Evolutionary conservation across 2,797 vertebrate genomes (phyloP).

Genomic region (Argyrosomus regius): DNA sequence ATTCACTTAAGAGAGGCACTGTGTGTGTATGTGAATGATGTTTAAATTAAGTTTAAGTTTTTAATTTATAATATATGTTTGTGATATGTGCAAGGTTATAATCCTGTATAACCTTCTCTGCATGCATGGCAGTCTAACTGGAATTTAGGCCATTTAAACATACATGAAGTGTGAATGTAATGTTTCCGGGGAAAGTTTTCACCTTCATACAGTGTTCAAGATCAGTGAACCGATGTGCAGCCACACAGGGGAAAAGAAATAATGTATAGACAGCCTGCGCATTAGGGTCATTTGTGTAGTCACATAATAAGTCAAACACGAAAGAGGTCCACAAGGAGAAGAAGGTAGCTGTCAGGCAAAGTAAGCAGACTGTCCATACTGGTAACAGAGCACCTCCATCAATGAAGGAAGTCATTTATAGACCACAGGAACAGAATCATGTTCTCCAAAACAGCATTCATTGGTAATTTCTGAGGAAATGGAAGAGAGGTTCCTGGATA

Average conservation of each 20-base stretch:
- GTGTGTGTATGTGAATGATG: too few species aligned
- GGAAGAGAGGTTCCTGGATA: neutral
- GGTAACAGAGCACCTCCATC: conserved; percentile 52
- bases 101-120: neutral
- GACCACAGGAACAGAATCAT: conserved; percentile 20
- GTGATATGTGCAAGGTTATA: neutral
- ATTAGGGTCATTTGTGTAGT: conserved; percentile 23
- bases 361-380: conserved; percentile 15
- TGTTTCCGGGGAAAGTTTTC: neutral
- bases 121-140: neutral
- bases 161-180: neutral
- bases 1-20: too few species aligned
- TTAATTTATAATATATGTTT: too few species aligned
- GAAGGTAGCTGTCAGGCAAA: conserved; percentile 37
- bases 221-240: conserved; percentile 1
- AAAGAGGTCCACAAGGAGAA: conserved; percentile 30
- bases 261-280: conserved; percentile 20
- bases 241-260: conserved; percentile 13
- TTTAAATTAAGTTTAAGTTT: too few species aligned
- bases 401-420: conserved; percentile 55
- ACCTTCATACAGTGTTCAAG: neutral
- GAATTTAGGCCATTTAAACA: neutral
- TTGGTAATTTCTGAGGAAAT: neutral
- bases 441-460: conserved; percentile 6
- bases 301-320: conserved; percentile 37